phyloP scores from a whole-genome alignment of 2,113 vertebrate genomes.

The Phalacrocorax carbo region DNA sequence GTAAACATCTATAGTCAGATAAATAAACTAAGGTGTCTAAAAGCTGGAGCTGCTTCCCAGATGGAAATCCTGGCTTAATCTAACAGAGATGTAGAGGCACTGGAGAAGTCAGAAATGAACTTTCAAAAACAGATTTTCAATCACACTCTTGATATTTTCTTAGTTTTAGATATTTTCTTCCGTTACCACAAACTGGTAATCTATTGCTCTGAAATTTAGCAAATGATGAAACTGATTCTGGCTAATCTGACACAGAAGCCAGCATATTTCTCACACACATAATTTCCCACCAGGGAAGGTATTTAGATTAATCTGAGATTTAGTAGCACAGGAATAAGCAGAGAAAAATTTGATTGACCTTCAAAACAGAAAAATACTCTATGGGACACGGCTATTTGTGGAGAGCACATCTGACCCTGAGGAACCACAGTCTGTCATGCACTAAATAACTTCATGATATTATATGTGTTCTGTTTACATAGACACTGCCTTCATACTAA shows the following conservation, averaged over 20 bases:
- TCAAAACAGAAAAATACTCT: neutral
- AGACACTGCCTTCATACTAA: neutral
- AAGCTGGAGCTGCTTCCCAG: neutral
- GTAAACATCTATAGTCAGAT: neutral
- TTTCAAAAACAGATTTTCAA: neutral
- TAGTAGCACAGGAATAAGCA: neutral
- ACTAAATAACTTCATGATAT: neutral
- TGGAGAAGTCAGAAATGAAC: neutral
- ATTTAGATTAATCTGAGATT: neutral
- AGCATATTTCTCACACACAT: neutral
- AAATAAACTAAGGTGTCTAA: neutral
- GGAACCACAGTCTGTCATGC: neutral
- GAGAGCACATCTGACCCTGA: neutral
- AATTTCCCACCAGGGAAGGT: rapidly evolving
- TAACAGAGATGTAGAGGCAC: neutral
- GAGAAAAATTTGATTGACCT: neutral
- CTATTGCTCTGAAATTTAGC: neutral
- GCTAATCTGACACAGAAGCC: neutral
- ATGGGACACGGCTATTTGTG: neutral
- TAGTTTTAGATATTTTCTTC: neutral
- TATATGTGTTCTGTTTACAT: neutral
- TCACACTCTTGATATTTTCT: neutral
- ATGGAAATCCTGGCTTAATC: neutral
- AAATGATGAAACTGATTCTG: neutral
- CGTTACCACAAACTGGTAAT: neutral